Base-by-base conservation (phyloP, 1,140 invertebrate genomes). In the Sitodiplosis mosellana region DNA sequence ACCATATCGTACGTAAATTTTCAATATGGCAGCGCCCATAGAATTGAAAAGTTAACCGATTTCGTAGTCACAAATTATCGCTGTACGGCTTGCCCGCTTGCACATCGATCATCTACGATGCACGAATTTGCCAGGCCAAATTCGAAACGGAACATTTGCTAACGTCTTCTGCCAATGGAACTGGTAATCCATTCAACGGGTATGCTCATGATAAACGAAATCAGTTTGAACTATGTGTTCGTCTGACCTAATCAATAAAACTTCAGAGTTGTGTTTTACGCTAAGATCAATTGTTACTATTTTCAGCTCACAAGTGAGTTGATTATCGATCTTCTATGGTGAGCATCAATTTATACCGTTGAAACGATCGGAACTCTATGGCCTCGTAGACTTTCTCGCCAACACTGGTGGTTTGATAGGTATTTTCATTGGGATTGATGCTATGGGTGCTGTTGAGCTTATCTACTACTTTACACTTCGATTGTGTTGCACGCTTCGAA, bases 91-190 rank as follows among this genome's bases (percentile, higher is more conserved):
- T 81, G 47, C 78, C 77, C 2, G 69, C 75, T 0, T 82, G 80
- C 53, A 78, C 75, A 1, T 75, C 77, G 2, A 66, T 81, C 1
- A 67, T 69, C 8, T 82, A 81, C 55, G 72, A 78, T 49, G 72
- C 74, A 0, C 77, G 79, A 60, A 77, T 74, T 2, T 78, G 77
- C 0, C 76, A 79, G 55, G 77, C 75, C 6, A 69, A 76, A 56
- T 78, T 71, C 46, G 68, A 75, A 54, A 71, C 71, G 63, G 61
- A 63, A 47, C 66, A 69, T 47, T 54, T 76, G 49, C 67, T 70
- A n/a, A n/a, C n/a, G n/a, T n/a, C n/a, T n/a, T n/a, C n/a, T n/a
- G n/a, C n/a, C 42, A 55, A 54, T 36, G 72, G 70, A 1, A 69
- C 57, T 36, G 51, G 50, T 2, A 43, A 12, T 43, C 14, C 41